Percentiles rank a stretch among this genome's conserved stretches.
Evolutionary conservation across 2,113 vertebrate species (phyloP).

Genomic region (Apteryx owenii): DNA sequence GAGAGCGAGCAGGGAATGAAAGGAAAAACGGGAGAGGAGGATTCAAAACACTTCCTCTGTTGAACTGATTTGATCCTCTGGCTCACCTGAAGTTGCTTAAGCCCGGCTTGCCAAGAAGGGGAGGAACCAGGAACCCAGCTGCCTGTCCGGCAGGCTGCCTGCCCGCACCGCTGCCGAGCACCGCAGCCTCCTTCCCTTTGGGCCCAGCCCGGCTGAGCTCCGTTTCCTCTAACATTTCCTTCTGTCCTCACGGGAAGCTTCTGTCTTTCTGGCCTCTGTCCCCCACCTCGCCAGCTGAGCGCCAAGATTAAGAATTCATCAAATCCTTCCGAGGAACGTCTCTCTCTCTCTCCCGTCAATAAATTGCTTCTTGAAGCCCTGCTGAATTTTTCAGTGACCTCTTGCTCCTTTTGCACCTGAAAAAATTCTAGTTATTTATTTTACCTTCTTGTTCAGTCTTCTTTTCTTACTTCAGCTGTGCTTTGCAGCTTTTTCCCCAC

Average conservation of each 20-base stretch:
- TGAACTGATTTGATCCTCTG: not conserved
- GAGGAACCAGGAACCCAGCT: not conserved
- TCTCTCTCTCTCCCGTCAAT: not conserved
- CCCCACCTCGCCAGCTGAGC: not conserved
- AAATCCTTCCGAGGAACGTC: not conserved
- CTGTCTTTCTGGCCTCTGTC: not conserved
- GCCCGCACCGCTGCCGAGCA: not conserved
- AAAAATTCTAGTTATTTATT: not conserved
- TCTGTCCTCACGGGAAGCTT: not conserved
- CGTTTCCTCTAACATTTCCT: not conserved
- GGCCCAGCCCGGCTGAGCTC: not conserved
- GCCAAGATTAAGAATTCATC: not conserved
- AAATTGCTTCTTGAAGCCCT: not conserved
- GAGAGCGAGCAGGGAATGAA: not conserved
- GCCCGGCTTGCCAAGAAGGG: not conserved
- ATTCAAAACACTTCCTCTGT: not conserved
- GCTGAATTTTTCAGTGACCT: constrained; percentile 9
- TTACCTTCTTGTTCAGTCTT: not conserved
- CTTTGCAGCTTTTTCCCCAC: not conserved
- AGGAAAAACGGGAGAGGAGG: not conserved
- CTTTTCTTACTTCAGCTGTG: not conserved
- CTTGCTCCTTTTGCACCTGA: not conserved
- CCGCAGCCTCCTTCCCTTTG: not conserved
- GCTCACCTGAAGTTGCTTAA: not conserved
- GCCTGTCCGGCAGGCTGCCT: no score